These are phyloP conservation scores for Penaeus indicus DNA, from an alignment of 1,140 invertebrate species.

Conservation along the genomic window DNA sequence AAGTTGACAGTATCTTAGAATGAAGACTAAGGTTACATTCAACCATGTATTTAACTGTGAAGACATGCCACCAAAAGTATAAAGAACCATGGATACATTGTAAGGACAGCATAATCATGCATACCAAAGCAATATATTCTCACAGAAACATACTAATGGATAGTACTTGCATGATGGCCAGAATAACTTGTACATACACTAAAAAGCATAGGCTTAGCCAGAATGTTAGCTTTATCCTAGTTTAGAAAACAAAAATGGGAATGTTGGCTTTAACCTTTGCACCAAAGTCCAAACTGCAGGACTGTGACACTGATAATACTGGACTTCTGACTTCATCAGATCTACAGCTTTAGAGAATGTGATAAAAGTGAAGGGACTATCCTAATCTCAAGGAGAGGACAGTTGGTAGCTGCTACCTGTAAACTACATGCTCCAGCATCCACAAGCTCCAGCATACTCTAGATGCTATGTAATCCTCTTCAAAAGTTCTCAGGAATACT, in stretches of 20 bases:
- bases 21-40: too few species aligned
- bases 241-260: slow-evolving; percentile 35
- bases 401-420: slow-evolving; percentile 40
- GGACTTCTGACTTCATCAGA: slow-evolving; percentile 26
- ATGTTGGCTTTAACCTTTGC: slow-evolving; percentile 40
- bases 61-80: too few species aligned
- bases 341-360: slow-evolving; percentile 39
- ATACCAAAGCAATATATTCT: too few species aligned
- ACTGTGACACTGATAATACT: slow-evolving; percentile 35
- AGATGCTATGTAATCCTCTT: slow-evolving; percentile 9
- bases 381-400: too few species aligned
- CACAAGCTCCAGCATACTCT: slow-evolving; percentile 40
- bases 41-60: too few species aligned
- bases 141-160: too few species aligned
- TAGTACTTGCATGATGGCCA: not conserved
- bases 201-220: slow-evolving; percentile 45
- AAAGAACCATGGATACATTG: too few species aligned
- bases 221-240: slow-evolving; percentile 15
- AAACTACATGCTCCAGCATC: slow-evolving; percentile 46
- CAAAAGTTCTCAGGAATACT: slow-evolving; percentile 6
- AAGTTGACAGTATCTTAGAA: too few species aligned
- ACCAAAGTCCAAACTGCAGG: slow-evolving; percentile 33
- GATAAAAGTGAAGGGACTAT: not conserved
- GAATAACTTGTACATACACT: slow-evolving; percentile 37
- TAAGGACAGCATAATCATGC: too few species aligned